phyloP scores from a whole-genome alignment of 2,797 vertebrate species.

The Xerus rutilus region DNA sequence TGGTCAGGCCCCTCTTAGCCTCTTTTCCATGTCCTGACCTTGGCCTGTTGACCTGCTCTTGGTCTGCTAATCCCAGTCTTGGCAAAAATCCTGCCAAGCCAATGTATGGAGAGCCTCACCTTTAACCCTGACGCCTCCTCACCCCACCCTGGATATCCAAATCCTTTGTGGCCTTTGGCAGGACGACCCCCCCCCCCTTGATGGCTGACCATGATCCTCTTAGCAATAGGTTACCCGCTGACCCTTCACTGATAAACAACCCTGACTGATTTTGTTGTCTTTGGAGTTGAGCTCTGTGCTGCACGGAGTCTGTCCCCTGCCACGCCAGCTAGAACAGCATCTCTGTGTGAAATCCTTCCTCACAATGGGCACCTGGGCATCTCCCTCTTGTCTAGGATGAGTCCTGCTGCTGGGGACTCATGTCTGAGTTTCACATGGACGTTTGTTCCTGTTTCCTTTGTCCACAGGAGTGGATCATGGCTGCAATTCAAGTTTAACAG shows the following conservation, averaged over 20 bases:
- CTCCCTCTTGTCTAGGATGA: accelerated
- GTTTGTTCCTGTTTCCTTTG: neutral
- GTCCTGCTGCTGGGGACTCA: accelerated
- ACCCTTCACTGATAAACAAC: too few relatives aligned
- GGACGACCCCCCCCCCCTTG: neutral
- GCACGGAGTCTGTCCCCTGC: accelerated
- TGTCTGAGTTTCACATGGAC: accelerated
- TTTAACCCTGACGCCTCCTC: too few relatives aligned
- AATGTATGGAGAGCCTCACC: neutral
- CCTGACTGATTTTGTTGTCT: accelerated
- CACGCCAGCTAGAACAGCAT: accelerated
- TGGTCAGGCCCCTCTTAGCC: neutral
- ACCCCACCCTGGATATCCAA: neutral
- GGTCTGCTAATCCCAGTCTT: neutral
- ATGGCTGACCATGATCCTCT: too few relatives aligned
- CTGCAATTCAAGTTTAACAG: neutral
- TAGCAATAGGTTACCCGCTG: too few relatives aligned
- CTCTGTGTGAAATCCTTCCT: neutral
- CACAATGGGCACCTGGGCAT: accelerated
- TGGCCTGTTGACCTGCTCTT: neutral
- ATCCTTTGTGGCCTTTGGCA: neutral
- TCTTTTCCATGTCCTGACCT: neutral
- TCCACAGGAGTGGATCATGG: too few relatives aligned
- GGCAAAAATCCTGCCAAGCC: neutral
- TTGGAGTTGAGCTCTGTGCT: neutral